Conservation (phyloP, 2,797 vertebrate genomes). For the Danio albolineatus region DNA sequence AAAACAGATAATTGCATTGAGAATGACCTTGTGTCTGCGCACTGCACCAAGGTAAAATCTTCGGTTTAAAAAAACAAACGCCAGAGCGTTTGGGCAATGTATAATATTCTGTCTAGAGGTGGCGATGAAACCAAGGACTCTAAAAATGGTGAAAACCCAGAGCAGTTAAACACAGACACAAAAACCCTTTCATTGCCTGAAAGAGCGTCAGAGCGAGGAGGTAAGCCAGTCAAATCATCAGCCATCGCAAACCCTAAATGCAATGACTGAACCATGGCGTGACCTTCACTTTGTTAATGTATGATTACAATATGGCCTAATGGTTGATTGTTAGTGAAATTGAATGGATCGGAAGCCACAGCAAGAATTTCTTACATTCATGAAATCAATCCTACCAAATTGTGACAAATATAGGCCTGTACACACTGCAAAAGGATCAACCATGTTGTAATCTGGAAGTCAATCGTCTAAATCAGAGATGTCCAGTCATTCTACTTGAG, state of each 20-base stretch:
- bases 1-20: slow-evolving; percentile 58
- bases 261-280: slow-evolving; percentile 52
- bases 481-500: too few relatives aligned
- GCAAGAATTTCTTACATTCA: slow-evolving; percentile 47
- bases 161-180: slow-evolving; percentile 82
- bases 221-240: slow-evolving; percentile 73
- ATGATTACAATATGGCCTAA: slow-evolving; percentile 21
- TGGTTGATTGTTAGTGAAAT: slow-evolving; percentile 41
- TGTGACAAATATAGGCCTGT: neutral
- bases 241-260: slow-evolving; percentile 56
- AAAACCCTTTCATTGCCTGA: slow-evolving; percentile 80
- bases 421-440: slow-evolving; percentile 31
- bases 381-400: slow-evolving; percentile 1
- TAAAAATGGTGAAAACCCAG: slow-evolving; percentile 66
- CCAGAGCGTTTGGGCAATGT: slow-evolving; percentile 32
- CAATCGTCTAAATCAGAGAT: neutral
- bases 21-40: slow-evolving; percentile 80
- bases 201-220: slow-evolving; percentile 76
- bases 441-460: neutral
- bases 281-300: slow-evolving; percentile 27
- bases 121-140: slow-evolving; percentile 19
- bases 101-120: slow-evolving; percentile 25
- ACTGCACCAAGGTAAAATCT: slow-evolving; percentile 76
- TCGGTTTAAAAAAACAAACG: slow-evolving; percentile 50
- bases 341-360: slow-evolving; percentile 54